A percentile compares a stretch with the other conserved stretches of the same genome.
phyloP scores from a whole-genome alignment of 1,140 invertebrate genomes.

The Tachypleus tridentatus region DNA sequence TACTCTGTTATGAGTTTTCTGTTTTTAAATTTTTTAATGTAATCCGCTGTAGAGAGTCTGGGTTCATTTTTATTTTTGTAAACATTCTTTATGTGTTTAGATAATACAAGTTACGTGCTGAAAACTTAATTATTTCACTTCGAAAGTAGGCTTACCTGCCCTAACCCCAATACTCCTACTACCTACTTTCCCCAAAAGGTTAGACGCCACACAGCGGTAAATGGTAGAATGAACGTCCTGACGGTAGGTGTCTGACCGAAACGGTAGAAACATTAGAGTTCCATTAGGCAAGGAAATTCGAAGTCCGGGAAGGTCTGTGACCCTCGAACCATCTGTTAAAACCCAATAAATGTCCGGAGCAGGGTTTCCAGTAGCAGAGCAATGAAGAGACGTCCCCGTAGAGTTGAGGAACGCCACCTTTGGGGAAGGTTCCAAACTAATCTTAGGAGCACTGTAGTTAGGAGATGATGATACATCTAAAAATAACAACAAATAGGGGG shows the following conservation, averaged over 20 bases:
- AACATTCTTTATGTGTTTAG: no score
- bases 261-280: constrained; percentile 67
- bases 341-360: constrained; percentile 34
- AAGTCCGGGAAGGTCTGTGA: constrained; percentile 27
- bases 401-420: constrained; percentile 33
- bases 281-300: constrained; percentile 32
- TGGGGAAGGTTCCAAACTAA: constrained; percentile 27
- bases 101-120: no score
- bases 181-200: constrained; percentile 31
- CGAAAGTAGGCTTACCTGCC: constrained; percentile 26
- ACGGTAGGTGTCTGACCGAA: constrained; percentile 78
- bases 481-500: neutral
- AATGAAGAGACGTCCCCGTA: constrained; percentile 31
- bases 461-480: constrained; percentile 7
- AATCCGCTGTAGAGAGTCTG: no score
- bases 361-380: constrained; percentile 32
- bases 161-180: constrained; percentile 30
- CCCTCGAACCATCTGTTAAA: constrained; percentile 28
- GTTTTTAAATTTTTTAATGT: no score
- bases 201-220: constrained; percentile 32
- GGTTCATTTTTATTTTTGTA: no score
- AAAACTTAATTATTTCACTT: no score
- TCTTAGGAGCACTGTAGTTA: constrained; percentile 15
- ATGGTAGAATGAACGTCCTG: constrained; percentile 29
- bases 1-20: no score